A percentile compares a stretch with the other conserved stretches of the same genome.
phyloP scores from a whole-genome alignment of 2,888 invertebrate species.

The Acronicta leporina region DNA sequence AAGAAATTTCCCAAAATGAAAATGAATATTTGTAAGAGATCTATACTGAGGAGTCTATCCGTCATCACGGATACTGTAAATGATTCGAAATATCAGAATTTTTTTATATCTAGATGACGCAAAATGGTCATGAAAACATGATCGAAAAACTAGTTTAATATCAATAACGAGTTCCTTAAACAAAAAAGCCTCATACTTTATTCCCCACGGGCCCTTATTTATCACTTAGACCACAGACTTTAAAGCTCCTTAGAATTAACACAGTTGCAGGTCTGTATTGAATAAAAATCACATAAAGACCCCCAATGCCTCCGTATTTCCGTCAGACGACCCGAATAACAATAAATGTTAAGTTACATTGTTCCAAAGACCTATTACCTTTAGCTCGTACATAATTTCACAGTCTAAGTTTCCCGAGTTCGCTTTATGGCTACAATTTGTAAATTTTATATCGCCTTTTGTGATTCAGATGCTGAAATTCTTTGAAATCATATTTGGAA shows the following conservation, averaged over 20 bases:
- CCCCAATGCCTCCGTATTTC: constrained; percentile 50
- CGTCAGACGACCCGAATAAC: constrained; percentile 57
- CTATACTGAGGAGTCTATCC: too few species aligned
- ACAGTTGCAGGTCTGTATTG: constrained; percentile 70
- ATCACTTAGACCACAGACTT: constrained; percentile 40
- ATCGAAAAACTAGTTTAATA: too few species aligned
- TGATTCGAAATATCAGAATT: too few species aligned
- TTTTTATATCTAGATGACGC: too few species aligned
- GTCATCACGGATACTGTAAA: too few species aligned
- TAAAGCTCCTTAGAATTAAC: constrained; percentile 68
- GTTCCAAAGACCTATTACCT: constrained; percentile 66
- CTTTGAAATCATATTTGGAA: constrained; percentile 51
- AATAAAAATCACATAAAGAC: constrained; percentile 77
- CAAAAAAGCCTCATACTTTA: too few species aligned
- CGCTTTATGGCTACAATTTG: constrained; percentile 73
- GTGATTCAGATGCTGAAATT: constrained; percentile 58
- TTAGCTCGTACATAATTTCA: constrained; percentile 61
- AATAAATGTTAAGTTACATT: constrained; percentile 68
- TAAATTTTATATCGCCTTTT: constrained; percentile 73
- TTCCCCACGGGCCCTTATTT: not conserved
- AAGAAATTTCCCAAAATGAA: too few species aligned
- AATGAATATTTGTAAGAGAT: too few species aligned
- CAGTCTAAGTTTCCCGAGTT: constrained; percentile 60
- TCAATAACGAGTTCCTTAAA: not conserved
- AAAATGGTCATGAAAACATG: too few species aligned